Conservation (phyloP, 2,888 invertebrate species). For the Cancer borealis region DNA sequence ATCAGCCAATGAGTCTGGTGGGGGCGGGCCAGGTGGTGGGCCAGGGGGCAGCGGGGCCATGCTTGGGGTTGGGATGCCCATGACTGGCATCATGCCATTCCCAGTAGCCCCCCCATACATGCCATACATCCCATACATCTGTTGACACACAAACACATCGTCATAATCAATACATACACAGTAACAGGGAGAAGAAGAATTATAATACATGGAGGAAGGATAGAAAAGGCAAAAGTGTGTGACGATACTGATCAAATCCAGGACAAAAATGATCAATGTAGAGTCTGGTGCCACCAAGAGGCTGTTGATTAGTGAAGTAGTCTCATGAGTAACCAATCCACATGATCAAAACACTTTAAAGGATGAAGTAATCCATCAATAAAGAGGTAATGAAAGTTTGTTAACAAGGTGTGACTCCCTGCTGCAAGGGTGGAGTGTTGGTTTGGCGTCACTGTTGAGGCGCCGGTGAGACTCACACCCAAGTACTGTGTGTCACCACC, state of each 20-base stretch:
- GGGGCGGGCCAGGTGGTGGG: slow-evolving; percentile 49
- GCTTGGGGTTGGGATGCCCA: slow-evolving; percentile 55
- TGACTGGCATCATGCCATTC: slow-evolving; percentile 50
- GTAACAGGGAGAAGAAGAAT: not conserved
- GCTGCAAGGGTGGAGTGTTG: not conserved
- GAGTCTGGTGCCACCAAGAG: no score
- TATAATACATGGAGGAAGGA: not conserved
- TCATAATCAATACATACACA: not conserved
- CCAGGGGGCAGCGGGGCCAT: not conserved
- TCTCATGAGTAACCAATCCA: no score
- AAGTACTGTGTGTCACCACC: not conserved
- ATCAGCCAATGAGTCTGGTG: not conserved
- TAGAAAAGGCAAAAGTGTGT: no score
- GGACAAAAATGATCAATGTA: no score
- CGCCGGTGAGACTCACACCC: not conserved
- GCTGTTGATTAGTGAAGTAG: no score
- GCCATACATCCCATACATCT: slow-evolving; percentile 71
- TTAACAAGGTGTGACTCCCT: no score
- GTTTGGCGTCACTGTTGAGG: not conserved
- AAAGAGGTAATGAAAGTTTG: no score
- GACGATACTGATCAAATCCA: no score
- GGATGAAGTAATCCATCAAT: no score
- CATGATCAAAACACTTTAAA: no score
- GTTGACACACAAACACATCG: not conserved
- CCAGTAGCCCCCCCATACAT: slow-evolving; percentile 60